Conservation (phyloP, 2,113 vertebrate genomes). For the Amphiprion ocellaris region DNA sequence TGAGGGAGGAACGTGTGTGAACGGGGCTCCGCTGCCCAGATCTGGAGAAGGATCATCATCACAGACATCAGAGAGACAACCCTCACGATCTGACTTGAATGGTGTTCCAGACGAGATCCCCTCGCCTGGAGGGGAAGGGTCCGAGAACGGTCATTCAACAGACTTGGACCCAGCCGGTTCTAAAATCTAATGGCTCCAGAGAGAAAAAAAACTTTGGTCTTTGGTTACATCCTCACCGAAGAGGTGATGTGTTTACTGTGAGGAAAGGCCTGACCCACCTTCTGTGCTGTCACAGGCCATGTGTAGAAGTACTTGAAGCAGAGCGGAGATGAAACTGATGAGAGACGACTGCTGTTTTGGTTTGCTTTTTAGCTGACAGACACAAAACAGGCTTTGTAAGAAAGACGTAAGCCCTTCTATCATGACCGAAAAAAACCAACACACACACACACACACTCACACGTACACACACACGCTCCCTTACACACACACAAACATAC, state of each 20-base stretch:
- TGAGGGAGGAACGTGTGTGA: conserved; percentile 86
- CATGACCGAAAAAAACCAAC: conserved; percentile 48
- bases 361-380: conserved; percentile 57
- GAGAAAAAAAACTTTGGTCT: conserved; percentile 9
- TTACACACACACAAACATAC: conserved; percentile 36
- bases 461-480: conserved; percentile 36
- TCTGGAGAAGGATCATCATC: conserved; percentile 68
- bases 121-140: conserved; percentile 77
- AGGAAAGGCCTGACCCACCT: conserved; percentile 51
- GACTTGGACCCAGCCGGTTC: conserved; percentile 77
- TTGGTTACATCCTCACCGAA: conserved; percentile 34
- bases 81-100: conserved; percentile 86
- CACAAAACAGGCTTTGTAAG: conserved; percentile 65
- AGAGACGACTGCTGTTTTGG: conserved; percentile 38
- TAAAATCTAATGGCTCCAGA: conserved; percentile 73
- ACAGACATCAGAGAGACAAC: conserved; percentile 73
- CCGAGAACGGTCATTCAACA: conserved; percentile 78
- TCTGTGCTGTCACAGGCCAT: conserved; percentile 48
- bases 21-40: conserved; percentile 83
- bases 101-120: conserved; percentile 86
- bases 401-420: conserved; percentile 60
- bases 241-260: conserved; percentile 62
- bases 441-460: conserved; percentile 14
- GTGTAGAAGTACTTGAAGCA: conserved; percentile 53
- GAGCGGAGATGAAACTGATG: conserved; percentile 33